A percentile compares a stretch with the other conserved stretches of the same genome.
Conservation (phyloP, 1,140 invertebrate genomes). For the Platyscapa corneri region DNA sequence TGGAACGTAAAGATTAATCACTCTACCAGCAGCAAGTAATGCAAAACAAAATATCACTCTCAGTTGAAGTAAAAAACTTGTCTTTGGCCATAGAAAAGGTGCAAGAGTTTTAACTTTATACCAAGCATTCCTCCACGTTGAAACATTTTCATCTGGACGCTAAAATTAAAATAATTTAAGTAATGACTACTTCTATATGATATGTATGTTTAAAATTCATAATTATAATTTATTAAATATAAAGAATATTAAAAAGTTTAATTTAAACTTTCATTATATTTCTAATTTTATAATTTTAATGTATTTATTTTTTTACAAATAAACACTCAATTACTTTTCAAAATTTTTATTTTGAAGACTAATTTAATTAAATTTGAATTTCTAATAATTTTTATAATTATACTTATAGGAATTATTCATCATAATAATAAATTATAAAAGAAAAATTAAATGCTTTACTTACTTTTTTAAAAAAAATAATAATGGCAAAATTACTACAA, state of each 20-base stretch:
- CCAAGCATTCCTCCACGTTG: conserved; percentile 87
- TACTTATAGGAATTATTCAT: not conserved
- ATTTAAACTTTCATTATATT: not conserved
- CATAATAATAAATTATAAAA: not conserved
- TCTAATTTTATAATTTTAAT: not conserved
- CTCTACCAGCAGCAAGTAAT: conserved; percentile 85
- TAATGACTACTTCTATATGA: not conserved
- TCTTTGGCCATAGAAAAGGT: conserved; percentile 97
- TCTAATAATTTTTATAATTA: no score
- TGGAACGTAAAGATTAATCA: conserved; percentile 95
- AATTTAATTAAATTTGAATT: no score
- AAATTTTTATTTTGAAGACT: no score
- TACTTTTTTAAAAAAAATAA: no score
- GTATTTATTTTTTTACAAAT: no score
- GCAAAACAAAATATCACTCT: conserved; percentile 89
- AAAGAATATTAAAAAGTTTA: not conserved
- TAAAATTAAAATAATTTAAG: conserved; percentile 59
- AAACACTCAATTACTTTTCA: no score
- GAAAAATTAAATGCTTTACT: not conserved
- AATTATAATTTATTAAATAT: not conserved
- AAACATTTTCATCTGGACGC: conserved; percentile 77
- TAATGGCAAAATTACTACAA: not conserved
- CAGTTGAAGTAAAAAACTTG: conserved; percentile 84
- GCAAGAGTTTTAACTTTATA: conserved; percentile 86
- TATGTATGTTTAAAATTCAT: not conserved